phyloP scores from a whole-genome alignment of 1,140 invertebrate species.

The Colletes latitarsis region DNA sequence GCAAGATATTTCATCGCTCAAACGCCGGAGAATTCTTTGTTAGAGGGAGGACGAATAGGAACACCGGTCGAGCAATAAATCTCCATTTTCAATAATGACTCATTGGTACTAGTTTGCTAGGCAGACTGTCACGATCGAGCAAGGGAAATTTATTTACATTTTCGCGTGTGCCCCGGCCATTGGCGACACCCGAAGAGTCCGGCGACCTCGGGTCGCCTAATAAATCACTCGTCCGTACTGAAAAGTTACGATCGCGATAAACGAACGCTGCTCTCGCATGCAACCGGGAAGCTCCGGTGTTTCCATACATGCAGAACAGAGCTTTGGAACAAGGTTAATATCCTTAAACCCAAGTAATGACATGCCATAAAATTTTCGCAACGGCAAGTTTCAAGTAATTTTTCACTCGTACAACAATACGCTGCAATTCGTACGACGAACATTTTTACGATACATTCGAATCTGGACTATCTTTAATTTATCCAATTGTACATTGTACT shows the following conservation, averaged over 20 bases:
- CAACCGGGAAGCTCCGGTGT: conserved; percentile 8
- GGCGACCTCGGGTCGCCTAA: not conserved
- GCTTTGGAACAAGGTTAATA: not conserved
- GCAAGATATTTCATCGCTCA: no score
- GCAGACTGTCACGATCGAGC: not conserved
- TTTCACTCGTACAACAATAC: no score
- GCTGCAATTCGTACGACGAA: no score
- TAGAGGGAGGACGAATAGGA: not conserved
- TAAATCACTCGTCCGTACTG: conserved; percentile 9
- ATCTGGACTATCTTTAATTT: no score
- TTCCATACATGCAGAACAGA: not conserved
- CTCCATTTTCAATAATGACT: conserved; percentile 3
- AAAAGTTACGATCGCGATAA: conserved; percentile 11
- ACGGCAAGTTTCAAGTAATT: no score
- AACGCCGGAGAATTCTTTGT: no score
- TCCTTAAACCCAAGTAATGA: no score
- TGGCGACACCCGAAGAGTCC: not conserved
- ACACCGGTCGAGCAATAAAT: conserved; percentile 2
- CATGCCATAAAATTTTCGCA: no score
- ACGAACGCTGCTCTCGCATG: not conserved
- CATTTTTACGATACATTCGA: no score
- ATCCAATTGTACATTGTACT: no score
- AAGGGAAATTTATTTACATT: conserved; percentile 1
- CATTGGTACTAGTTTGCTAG: not conserved
- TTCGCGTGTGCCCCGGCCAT: not conserved